These are phyloP conservation scores for Scytalopus superciliaris DNA, from an alignment of 2,113 vertebrate species.

Conservation along the genomic window DNA sequence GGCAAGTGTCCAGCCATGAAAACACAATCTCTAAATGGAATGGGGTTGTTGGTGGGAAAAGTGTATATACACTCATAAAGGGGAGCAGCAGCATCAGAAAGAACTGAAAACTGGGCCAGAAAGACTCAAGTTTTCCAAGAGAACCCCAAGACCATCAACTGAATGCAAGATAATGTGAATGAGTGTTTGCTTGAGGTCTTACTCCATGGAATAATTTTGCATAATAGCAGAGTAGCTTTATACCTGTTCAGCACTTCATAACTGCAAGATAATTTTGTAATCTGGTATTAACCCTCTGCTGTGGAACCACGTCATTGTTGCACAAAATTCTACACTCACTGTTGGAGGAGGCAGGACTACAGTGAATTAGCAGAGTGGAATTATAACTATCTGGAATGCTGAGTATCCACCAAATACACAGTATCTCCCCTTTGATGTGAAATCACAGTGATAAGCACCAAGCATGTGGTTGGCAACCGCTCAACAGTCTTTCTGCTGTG, in stretches of 20 bases:
- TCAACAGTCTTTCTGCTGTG: not conserved
- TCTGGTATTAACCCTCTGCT: not conserved
- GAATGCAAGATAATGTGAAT: not conserved
- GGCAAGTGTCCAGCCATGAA: not conserved
- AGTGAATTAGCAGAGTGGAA: not conserved
- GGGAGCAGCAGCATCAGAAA: not conserved
- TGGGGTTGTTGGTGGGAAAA: rapidly evolving
- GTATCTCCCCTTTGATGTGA: not conserved
- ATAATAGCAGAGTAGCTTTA: not conserved
- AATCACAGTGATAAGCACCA: not conserved
- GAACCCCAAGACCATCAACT: not conserved
- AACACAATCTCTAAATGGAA: not conserved
- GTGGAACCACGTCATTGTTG: not conserved
- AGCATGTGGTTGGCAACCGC: not conserved
- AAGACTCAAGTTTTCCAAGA: not conserved
- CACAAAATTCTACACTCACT: not conserved
- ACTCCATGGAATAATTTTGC: not conserved
- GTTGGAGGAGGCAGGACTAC: not conserved
- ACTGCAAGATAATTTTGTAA: not conserved
- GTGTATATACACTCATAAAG: not conserved
- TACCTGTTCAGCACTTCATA: not conserved
- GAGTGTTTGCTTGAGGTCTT: not conserved
- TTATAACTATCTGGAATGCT: not conserved
- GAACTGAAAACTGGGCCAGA: not conserved
- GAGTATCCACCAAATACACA: not conserved